Evolutionary conservation across 2,113 vertebrate species (phyloP), one percentile per base, ranked within the genome.

Genomic region (Heliornis fulica): DNA sequence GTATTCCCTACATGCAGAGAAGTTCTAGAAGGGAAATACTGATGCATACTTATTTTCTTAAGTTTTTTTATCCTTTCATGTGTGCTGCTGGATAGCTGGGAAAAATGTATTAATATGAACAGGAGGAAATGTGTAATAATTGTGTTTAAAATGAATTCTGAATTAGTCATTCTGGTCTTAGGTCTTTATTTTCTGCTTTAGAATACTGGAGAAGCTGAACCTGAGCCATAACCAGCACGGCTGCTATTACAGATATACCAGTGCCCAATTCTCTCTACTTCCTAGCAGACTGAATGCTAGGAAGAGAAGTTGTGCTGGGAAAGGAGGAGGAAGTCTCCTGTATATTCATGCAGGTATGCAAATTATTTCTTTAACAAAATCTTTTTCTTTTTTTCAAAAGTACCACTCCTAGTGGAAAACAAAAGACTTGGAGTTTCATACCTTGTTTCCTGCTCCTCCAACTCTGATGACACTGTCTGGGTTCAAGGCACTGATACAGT

Each of bases 381-480:
- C 0, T 45, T 32, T 28, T 9, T 48, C 5, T 46, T n/a, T 54
- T 19, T 72, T 16, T 28, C 3, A n/a, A 78, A 94, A 5, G 19
- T 69, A 28, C 3, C 28, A 23, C 25, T 74, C 56, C 28, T 26
- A 43, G 20, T 45, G 40, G 40, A 88, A 85, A 41, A 2, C 9
- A 75, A 66, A 50, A 84, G 38, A 51, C 8, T 4, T 26, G 4
- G 26, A 13, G 45, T 43, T 57, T 40, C 88, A 38, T 97, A 99
- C 99, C 99, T 99, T 99, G 95, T 99, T 99, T 86, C 99, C 99
- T 71, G 99, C 99, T 77, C 99, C 99, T 21, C 99, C 99, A 51
- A 99, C 99, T 95, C 98, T 97, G 69, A 99, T 97, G 57, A 99
- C 98, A 6, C 97, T 96, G 68, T 99, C 98, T 11, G 99, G 99